Evolutionary conservation across 1,140 invertebrate genomes (phyloP).

Genomic region (Nasonia vitripennis): DNA sequence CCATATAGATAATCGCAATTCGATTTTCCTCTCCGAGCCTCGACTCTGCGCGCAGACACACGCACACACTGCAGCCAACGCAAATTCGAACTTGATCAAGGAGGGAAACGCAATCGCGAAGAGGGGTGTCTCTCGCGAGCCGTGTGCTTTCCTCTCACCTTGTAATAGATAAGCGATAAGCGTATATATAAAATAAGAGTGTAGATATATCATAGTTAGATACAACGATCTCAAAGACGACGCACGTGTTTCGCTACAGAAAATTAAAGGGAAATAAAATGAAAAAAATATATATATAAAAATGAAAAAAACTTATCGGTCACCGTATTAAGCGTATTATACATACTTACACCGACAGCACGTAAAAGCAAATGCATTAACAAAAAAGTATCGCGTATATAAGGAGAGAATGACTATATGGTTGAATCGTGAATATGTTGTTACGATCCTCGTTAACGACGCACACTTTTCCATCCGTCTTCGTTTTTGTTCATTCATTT

Average conservation of each 20-base stretch:
- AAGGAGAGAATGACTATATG: conserved; percentile 61
- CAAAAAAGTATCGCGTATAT: conserved; percentile 27
- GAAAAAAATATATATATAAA: conserved; percentile 23
- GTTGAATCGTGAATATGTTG: conserved; percentile 73
- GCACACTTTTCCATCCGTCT: conserved; percentile 35
- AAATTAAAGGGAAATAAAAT: conserved; percentile 31
- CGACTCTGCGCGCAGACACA: not conserved
- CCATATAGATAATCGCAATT: conserved; percentile 11
- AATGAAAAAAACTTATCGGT: conserved; percentile 49
- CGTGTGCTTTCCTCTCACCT: conserved; percentile 45
- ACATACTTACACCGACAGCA: conserved; percentile 42
- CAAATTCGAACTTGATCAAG: not conserved
- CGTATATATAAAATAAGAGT: conserved; percentile 58
- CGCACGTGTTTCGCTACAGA: conserved; percentile 63
- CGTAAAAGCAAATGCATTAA: conserved; percentile 39
- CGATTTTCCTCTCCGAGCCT: conserved; percentile 22
- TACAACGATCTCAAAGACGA: conserved; percentile 74
- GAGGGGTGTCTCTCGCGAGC: conserved; percentile 24
- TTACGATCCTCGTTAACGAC: conserved; percentile 54
- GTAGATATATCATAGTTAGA: conserved; percentile 75
- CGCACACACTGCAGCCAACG: not conserved
- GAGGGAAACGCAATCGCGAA: conserved; percentile 1
- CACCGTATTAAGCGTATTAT: conserved; percentile 55
- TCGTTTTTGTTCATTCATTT: conserved; percentile 29
- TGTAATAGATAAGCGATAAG: conserved; percentile 59